These are phyloP conservation scores for Siphamia tubifer DNA, from an alignment of 2,113 vertebrate genomes.

Conservation along the genomic window DNA sequence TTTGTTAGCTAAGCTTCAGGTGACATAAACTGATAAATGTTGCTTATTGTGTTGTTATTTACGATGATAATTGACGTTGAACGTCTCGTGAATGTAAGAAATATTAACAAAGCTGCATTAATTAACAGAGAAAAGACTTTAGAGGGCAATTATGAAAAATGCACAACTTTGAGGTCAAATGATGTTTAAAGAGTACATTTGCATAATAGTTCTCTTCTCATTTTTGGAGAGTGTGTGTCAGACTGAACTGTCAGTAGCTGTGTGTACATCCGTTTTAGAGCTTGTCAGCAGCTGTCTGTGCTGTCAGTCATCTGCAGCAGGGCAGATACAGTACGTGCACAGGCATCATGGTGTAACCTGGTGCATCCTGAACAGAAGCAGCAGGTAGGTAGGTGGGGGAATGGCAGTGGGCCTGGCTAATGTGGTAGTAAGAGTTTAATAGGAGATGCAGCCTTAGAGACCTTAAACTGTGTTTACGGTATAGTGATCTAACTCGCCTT, in stretches of 20 bases:
- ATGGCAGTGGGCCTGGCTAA: background rate
- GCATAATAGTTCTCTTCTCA: conserved; percentile 9
- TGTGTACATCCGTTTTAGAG: conserved; percentile 41
- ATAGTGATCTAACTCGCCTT: background rate
- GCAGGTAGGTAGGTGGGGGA: too few species aligned
- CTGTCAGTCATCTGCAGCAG: conserved; percentile 51
- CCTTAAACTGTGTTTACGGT: background rate
- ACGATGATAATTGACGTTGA: too few species aligned
- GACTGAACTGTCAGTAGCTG: conserved; percentile 19
- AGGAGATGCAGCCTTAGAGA: background rate
- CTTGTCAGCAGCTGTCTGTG: conserved; percentile 54
- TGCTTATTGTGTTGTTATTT: too few species aligned
- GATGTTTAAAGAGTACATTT: background rate
- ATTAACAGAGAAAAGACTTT: background rate
- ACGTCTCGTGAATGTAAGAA: background rate
- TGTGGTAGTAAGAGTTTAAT: background rate
- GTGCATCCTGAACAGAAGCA: conserved; percentile 12
- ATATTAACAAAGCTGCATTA: background rate
- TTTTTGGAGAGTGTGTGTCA: conserved; percentile 11
- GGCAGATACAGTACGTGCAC: conserved; percentile 26
- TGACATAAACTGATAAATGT: too few species aligned
- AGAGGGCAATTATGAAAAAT: background rate
- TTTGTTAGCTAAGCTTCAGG: too few species aligned
- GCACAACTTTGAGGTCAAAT: background rate
- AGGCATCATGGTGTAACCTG: conserved; percentile 25